These are phyloP conservation scores for Catostomus latipinnis DNA, from an alignment of 2,797 vertebrate genomes.

Conservation along the genomic window DNA sequence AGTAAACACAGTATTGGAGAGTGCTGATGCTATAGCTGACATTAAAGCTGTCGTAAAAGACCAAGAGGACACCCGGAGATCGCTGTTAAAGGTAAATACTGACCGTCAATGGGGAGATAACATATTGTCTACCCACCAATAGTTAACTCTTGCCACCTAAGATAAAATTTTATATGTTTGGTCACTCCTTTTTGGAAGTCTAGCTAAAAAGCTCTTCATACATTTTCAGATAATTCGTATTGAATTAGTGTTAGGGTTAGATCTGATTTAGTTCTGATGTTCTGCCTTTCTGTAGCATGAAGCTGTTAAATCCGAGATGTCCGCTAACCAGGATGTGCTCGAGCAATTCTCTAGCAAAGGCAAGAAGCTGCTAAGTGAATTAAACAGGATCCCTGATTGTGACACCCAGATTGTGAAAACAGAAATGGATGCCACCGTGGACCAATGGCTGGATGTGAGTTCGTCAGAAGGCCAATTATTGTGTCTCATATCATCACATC, in stretches of 20 bases:
- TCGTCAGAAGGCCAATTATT: background rate
- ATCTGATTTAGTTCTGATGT: constrained; percentile 1
- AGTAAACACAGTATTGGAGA: constrained; percentile 82
- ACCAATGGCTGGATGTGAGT: constrained; percentile 97
- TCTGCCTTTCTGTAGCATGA: constrained; percentile 82
- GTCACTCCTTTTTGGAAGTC: background rate
- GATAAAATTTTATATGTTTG: background rate
- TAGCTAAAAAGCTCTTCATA: too few species aligned
- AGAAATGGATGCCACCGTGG: constrained; percentile 87
- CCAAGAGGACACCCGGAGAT: constrained; percentile 86
- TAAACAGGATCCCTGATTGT: constrained; percentile 88
- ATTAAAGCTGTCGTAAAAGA: constrained; percentile 85
- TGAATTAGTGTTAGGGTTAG: too few species aligned
- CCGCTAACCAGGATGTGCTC: constrained; percentile 84
- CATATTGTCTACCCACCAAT: too few species aligned
- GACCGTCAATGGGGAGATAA: background rate
- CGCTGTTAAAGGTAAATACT: constrained; percentile 85
- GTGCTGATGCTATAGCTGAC: constrained; percentile 78
- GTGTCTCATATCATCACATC: background rate
- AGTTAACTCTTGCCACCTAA: too few species aligned
- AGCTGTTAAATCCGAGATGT: constrained; percentile 84
- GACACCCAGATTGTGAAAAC: constrained; percentile 80
- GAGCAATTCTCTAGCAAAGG: constrained; percentile 90
- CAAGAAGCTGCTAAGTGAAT: constrained; percentile 86
- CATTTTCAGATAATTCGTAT: too few species aligned